Conservation (phyloP, 2,888 invertebrate genomes). For the Archips xylosteana region DNA sequence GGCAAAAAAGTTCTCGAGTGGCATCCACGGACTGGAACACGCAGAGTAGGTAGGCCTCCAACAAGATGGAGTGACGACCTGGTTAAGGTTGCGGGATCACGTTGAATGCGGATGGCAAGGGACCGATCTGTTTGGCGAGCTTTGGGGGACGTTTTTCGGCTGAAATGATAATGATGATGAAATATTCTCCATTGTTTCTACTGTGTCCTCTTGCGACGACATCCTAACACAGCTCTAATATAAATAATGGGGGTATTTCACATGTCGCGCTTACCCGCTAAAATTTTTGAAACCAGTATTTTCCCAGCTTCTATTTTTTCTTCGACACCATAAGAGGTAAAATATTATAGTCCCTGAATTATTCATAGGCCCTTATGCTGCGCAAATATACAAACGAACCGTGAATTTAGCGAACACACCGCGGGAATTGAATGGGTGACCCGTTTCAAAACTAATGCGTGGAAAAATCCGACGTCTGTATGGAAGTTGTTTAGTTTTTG, state of each 20-base stretch:
- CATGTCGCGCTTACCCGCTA: conserved; percentile 8
- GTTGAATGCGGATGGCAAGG: too few species aligned
- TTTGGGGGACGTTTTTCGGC: too few species aligned
- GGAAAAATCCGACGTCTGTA: conserved; percentile 17
- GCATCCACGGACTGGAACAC: too few species aligned
- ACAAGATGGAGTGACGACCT: too few species aligned
- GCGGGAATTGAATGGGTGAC: conserved; percentile 42
- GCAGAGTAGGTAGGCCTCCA: too few species aligned
- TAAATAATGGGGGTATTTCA: not conserved
- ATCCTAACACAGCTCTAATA: not conserved
- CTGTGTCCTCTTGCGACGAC: too few species aligned
- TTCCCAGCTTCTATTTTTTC: conserved; percentile 49
- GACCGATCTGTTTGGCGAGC: too few species aligned
- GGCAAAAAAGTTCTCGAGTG: too few species aligned
- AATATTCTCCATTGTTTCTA: too few species aligned
- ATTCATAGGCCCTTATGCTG: conserved; percentile 66
- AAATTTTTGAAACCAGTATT: conserved; percentile 43
- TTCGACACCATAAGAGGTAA: conserved; percentile 61
- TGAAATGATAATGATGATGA: too few species aligned
- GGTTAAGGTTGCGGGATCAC: too few species aligned
- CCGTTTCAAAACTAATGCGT: conserved; percentile 33
- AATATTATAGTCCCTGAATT: conserved; percentile 64
- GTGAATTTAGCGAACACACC: conserved; percentile 58
- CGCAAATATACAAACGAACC: conserved; percentile 70
- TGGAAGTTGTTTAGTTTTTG: not conserved